phyloP scores from a whole-genome alignment of 2,888 invertebrate species.

The Galerucella calmariensis region DNA sequence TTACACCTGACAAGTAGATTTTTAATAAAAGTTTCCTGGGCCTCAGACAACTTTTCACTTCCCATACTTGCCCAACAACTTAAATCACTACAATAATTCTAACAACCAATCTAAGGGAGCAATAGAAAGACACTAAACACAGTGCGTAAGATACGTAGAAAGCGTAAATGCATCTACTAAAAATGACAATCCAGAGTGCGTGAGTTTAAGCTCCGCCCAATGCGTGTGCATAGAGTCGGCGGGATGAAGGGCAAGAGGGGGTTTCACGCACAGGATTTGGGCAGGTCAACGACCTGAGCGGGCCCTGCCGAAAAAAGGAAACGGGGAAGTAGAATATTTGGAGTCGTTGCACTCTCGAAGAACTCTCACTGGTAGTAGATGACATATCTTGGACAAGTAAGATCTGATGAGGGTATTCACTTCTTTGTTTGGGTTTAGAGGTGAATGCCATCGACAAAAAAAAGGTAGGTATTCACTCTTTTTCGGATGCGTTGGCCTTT shows the following conservation, averaged over 20 bases:
- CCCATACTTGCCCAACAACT: constrained; percentile 47
- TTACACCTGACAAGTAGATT: constrained; percentile 58
- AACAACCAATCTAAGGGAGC: constrained; percentile 36
- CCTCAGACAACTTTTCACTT: constrained; percentile 52
- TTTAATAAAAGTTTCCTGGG: constrained; percentile 58
- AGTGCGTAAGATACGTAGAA: constrained; percentile 39
- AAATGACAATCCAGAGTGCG: constrained; percentile 52
- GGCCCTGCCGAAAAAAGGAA: constrained; percentile 47
- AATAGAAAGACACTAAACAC: constrained; percentile 42
- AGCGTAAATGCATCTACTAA: constrained; percentile 35
- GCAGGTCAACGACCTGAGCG: constrained; percentile 63
- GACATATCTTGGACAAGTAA: constrained; percentile 36
- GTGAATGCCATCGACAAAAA: constrained; percentile 9
- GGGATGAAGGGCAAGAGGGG: constrained; percentile 51
- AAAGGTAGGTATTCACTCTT: constrained; percentile 13
- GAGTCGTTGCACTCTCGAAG: constrained; percentile 40
- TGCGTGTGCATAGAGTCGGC: constrained; percentile 61
- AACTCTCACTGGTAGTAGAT: constrained; percentile 23
- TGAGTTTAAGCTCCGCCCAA: constrained; percentile 57
- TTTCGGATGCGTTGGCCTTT: constrained; percentile 3
- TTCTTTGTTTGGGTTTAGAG: constrained; percentile 20
- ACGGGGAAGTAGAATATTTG: constrained; percentile 33
- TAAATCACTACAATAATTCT: constrained; percentile 19
- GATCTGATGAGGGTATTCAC: constrained; percentile 22
- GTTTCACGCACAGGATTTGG: constrained; percentile 44